Conservation (phyloP, 37 sponge, comb jelly and placozoan species). For the Tethya wilhelma region DNA sequence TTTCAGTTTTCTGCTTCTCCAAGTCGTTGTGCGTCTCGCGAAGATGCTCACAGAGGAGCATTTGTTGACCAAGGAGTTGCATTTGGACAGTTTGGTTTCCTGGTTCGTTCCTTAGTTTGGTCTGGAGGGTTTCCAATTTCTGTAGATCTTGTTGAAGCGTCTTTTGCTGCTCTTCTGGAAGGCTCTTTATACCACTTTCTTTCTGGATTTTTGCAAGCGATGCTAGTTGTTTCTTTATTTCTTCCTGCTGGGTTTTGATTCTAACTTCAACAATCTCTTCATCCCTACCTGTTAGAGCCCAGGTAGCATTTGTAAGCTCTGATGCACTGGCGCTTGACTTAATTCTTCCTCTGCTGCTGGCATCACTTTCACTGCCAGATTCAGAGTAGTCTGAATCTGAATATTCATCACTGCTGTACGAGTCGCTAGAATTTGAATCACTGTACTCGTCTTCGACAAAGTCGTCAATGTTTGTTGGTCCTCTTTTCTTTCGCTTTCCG, state of each 20-base stretch:
- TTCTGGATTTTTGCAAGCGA: slow-evolving; percentile 54
- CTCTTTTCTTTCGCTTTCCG: neutral
- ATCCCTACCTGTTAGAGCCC: slow-evolving; percentile 57
- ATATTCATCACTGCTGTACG: slow-evolving; percentile 15
- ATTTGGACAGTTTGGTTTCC: slow-evolving; percentile 43
- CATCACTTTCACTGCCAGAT: slow-evolving; percentile 38
- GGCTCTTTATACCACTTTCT: slow-evolving; percentile 34
- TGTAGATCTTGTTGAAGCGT: slow-evolving; percentile 62
- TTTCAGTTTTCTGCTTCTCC: neutral
- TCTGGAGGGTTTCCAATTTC: slow-evolving; percentile 63
- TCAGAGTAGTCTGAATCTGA: slow-evolving; percentile 9
- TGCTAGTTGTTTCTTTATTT: slow-evolving; percentile 64
- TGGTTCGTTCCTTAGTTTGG: slow-evolving; percentile 29
- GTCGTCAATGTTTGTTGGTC: slow-evolving; percentile 65
- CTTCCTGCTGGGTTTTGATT: slow-evolving; percentile 62
- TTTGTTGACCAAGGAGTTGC: slow-evolving; percentile 69
- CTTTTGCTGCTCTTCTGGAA: slow-evolving; percentile 55
- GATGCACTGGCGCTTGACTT: slow-evolving; percentile 33
- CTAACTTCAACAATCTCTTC: slow-evolving; percentile 23
- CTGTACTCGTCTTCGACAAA: slow-evolving; percentile 28
- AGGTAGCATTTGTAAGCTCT: slow-evolving; percentile 36
- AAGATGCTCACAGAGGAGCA: slow-evolving; percentile 67
- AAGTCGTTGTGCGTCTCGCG: slow-evolving; percentile 13
- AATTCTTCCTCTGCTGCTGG: slow-evolving; percentile 1
- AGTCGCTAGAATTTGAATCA: neutral